Base-by-base conservation (phyloP, 2,797 vertebrate species). In the Rhodeus uyekii region DNA sequence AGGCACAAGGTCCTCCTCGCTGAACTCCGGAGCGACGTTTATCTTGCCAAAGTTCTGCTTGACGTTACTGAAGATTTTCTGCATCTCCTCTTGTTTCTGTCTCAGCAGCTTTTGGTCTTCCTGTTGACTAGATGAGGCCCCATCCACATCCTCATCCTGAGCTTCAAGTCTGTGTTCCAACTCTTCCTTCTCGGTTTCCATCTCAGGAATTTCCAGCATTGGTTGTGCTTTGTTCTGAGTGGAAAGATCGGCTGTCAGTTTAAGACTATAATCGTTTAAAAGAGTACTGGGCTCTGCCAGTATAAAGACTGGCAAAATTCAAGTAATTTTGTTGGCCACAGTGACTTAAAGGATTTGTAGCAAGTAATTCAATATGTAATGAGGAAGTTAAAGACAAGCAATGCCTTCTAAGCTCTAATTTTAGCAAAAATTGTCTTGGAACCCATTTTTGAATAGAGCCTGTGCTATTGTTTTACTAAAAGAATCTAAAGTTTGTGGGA, bases 31-130 rank as follows among this genome's bases (percentile, higher is more conserved):
- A 0, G 94, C 95, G 3, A 99, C 97, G 0, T 94, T 96, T 86
- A 99, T 97, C 89, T 96, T 98, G 83, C 98, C 97, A 0, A 98
- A 99, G 92, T 99, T 98, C 90, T 99, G 98, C 68, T 94, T 93
- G 18, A 99, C 95, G 0, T 93, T 92, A 1, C 96, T 83, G 60
- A 98, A 87, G 46, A 98, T 95, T 85, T 93, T 93, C 77, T 93
- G 88, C 77, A 95, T 88, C 73, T 92, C 91, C 65, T 93, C 92
- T 39, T 92, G 92, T 86, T 93, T 83, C 75, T 71, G 88, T 81
- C 86, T 86, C 80, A 87, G 87, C 10, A 74, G 83, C 65, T 83
- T 48, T 24, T 64, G 48, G 4, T 29, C 84, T 39, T 90, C 87
- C 0, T 81, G 77, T 55, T 89, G 88, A 4, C 83, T 86, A 5